These are phyloP conservation scores for Amorpha juglandis DNA, from an alignment of 2,888 invertebrate species.

Conservation along the genomic window DNA sequence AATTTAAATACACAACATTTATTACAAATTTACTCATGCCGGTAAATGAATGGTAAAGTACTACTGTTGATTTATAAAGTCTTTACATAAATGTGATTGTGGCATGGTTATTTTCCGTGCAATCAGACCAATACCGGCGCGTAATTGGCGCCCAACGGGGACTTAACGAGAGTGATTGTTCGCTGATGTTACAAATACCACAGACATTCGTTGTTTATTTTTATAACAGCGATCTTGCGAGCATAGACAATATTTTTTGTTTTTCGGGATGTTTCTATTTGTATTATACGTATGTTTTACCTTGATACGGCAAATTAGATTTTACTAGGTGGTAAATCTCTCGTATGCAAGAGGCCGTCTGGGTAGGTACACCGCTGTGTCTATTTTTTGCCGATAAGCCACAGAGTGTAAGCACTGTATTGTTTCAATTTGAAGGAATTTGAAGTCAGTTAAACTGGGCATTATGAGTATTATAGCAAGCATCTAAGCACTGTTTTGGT, in stretches of 20 bases:
- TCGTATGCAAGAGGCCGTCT: no score
- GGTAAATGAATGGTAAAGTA: slow-evolving; percentile 27
- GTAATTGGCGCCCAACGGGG: slow-evolving; percentile 75
- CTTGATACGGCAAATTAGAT: no score
- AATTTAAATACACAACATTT: neutral
- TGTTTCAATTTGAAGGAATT: no score
- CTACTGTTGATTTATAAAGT: slow-evolving; percentile 42
- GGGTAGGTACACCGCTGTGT: no score
- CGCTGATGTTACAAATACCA: slow-evolving; percentile 62
- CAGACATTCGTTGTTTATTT: slow-evolving; percentile 23
- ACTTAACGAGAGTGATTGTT: slow-evolving; percentile 71
- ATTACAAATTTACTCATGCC: neutral
- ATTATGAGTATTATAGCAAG: no score
- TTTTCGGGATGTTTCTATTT: no score
- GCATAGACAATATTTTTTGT: neutral
- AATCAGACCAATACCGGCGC: slow-evolving; percentile 65
- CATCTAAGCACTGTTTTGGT: no score
- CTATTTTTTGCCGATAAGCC: no score
- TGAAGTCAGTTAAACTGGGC: no score
- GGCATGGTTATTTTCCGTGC: slow-evolving; percentile 61
- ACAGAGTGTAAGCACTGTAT: no score
- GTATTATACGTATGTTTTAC: no score
- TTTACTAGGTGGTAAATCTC: no score
- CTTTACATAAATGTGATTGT: slow-evolving; percentile 49
- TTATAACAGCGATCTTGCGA: slow-evolving; percentile 9